Evolutionary conservation across 2,113 vertebrate genomes (phyloP).

Genomic region (Ceyx melanurus): DNA sequence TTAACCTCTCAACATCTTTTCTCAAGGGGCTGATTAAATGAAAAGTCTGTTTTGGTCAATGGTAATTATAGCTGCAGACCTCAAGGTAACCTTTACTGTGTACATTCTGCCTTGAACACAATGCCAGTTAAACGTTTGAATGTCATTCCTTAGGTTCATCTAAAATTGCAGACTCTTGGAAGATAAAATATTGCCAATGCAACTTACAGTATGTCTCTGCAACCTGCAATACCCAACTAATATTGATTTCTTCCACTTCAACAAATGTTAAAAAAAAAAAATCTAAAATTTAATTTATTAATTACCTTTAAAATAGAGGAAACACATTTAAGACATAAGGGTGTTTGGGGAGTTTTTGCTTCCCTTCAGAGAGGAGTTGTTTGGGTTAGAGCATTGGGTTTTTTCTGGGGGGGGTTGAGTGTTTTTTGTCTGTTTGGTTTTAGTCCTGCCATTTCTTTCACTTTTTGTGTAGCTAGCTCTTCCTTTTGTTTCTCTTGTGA

Average conservation of each 20-base stretch:
- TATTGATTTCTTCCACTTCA: constrained; percentile 9
- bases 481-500: neutral
- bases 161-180: constrained; percentile 32
- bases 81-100: constrained; percentile 17
- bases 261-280: neutral
- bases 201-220: neutral
- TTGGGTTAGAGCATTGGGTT: neutral
- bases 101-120: neutral
- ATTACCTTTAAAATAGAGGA: neutral
- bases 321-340: neutral
- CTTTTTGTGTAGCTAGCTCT: neutral
- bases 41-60: constrained; percentile 9
- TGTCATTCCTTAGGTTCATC: constrained; percentile 17
- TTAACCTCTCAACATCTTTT: constrained; percentile 23
- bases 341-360: neutral
- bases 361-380: neutral
- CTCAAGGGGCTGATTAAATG: constrained; percentile 21
- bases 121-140: constrained; percentile 29
- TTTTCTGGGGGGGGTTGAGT: neutral
- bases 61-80: neutral
- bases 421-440: neutral
- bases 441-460: neutral
- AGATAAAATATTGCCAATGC: neutral
- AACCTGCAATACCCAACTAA: neutral
- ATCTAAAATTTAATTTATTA: neutral